Evolutionary conservation across 1,140 invertebrate genomes (phyloP), one percentile per base, ranked within the genome.

Genomic region (Sinella curviseta): DNA sequence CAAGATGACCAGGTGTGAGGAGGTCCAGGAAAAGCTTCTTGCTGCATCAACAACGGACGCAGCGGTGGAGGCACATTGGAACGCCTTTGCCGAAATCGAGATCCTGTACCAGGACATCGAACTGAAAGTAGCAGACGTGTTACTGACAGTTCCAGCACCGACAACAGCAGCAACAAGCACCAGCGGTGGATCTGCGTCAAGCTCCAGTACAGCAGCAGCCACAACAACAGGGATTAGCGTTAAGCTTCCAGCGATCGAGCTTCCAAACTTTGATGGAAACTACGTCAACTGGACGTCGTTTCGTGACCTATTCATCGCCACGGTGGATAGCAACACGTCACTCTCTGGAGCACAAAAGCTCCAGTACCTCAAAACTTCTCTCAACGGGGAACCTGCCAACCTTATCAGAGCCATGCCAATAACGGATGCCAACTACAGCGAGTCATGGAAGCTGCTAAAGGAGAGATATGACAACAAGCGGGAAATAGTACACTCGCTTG

Each of bases 211-310:
- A 8, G 39, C 8, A 48, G 20, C 14, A n/a, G 57, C 57, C 4
- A 16, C 3, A 12, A n/a, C 24, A 26, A 60, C 57, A 17, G 17
- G 4, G 17, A 48, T 17, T 4, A 60, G 24, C 12, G 67, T 73
- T 33, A 30, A 33, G 28, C 60, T 77, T 17, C 70, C 77, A 12
- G 55, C 57, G 20, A 1, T 80, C 2, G 79, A 81, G 12, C 20
- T 78, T 1, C 80, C 80, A 0, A 48, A 55, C 0, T 81, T 81
- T n/a, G n/a, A 1, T n/a, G 80, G 80, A 31, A 57, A 75, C 26
- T 60, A 17, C 0, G 31, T 57, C 0, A 57, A 81, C 4, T 81
- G 80, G 80, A 30, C 74, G 0, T 28, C 70, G 20, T 81, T 78
- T 55, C 48, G 39, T 39, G 80, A 81, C 24, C 17, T 78, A 0